Conservation (phyloP, 2,113 vertebrate genomes). For the Fulica atra region DNA sequence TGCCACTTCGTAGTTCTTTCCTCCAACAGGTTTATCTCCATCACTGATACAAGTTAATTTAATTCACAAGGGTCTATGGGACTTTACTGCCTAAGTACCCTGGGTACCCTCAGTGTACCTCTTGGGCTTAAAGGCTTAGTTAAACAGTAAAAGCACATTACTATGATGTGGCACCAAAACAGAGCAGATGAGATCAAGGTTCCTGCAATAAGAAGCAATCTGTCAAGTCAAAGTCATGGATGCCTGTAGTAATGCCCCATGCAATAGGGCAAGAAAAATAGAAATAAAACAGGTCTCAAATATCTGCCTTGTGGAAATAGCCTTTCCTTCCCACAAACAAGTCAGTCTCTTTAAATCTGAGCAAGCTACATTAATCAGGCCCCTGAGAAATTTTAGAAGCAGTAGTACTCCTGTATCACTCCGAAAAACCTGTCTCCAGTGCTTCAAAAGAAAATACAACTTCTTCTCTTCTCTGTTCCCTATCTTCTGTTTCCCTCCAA, state of each 20-base stretch:
- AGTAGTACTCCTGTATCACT: not conserved
- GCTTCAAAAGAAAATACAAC: not conserved
- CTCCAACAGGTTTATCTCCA: not conserved
- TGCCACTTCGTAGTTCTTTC: not conserved
- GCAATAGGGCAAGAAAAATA: not conserved
- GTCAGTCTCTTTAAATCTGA: not conserved
- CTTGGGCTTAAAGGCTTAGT: not conserved
- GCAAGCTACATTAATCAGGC: not conserved
- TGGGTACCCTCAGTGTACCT: not conserved
- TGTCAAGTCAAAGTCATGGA: not conserved
- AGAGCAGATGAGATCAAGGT: not conserved
- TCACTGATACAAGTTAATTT: not conserved
- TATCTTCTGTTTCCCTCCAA: not conserved
- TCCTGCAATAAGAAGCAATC: not conserved
- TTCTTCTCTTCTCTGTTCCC: not conserved
- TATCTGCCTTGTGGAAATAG: not conserved
- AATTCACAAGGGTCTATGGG: not conserved
- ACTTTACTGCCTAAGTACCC: not conserved
- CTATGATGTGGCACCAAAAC: not conserved
- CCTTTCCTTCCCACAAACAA: not conserved
- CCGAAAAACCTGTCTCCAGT: not conserved
- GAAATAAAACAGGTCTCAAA: not conserved
- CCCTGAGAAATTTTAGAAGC: slow-evolving; percentile 16
- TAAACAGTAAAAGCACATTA: not conserved
- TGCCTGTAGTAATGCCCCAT: not conserved